A percentile compares a stretch with the other conserved stretches of the same genome.
Evolutionary conservation across 2,113 vertebrate species (phyloP).

Genomic region (Cyprichromis sp.): DNA sequence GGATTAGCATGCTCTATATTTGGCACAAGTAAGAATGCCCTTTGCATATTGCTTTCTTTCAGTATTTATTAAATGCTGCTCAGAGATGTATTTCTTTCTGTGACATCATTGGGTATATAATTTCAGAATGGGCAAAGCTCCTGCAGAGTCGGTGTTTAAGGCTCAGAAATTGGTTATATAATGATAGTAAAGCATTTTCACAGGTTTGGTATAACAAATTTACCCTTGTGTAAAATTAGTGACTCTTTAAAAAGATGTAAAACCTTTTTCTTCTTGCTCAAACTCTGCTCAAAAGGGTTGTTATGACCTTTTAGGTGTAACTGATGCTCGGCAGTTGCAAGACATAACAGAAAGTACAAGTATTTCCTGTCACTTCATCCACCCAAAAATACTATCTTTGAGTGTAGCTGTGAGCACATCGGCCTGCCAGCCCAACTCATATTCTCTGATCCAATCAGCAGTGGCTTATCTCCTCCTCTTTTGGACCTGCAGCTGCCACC

Average conservation of each 20-base stretch:
- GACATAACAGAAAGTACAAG: slow-evolving; percentile 36
- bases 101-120: background rate
- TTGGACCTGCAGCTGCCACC: slow-evolving; percentile 64
- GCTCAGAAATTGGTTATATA: background rate
- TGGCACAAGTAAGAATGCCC: slow-evolving; percentile 21
- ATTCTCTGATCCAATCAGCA: slow-evolving; percentile 66
- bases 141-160: background rate
- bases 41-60: background rate
- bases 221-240: background rate
- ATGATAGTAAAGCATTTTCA: background rate
- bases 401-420: slow-evolving; percentile 15
- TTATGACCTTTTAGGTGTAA: slow-evolving; percentile 40
- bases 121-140: background rate
- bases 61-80: background rate
- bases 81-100: background rate
- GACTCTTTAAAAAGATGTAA: background rate
- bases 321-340: slow-evolving; percentile 16
- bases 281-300: background rate
- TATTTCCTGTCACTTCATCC: slow-evolving; percentile 11
- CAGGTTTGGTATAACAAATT: background rate
- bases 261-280: background rate
- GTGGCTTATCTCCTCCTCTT: slow-evolving; percentile 64
- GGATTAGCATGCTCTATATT: slow-evolving; percentile 45
- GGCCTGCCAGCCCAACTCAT: slow-evolving; percentile 43
- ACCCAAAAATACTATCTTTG: slow-evolving; percentile 38